phyloP scores from a whole-genome alignment of 2,888 invertebrate genomes.

The Polymixis flavicincta region DNA sequence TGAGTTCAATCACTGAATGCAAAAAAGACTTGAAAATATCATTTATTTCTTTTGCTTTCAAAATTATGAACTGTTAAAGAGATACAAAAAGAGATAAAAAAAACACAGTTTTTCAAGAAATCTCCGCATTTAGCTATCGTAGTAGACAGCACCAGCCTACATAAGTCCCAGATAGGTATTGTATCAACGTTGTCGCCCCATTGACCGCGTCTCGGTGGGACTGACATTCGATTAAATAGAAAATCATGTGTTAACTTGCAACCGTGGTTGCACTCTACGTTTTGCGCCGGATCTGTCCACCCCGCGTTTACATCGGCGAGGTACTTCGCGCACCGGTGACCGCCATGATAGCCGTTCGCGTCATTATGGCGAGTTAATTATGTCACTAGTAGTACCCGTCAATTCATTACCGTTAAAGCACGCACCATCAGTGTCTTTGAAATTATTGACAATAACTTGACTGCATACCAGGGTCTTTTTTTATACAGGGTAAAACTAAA shows the following conservation, averaged over 20 bases:
- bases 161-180: background rate
- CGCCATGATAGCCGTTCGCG: slow-evolving; percentile 39
- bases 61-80: too few species aligned
- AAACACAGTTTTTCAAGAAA: too few species aligned
- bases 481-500: too few species aligned
- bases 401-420: slow-evolving; percentile 25
- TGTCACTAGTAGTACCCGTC: slow-evolving; percentile 32
- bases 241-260: slow-evolving; percentile 12
- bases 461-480: background rate
- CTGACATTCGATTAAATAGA: slow-evolving; percentile 25
- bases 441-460: background rate
- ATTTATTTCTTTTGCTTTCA: too few species aligned
- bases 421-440: background rate
- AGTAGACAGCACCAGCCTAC: background rate
- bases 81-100: too few species aligned
- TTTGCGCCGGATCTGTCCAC: slow-evolving; percentile 34
- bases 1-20: too few species aligned
- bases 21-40: too few species aligned
- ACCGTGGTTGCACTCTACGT: slow-evolving; percentile 10
- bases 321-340: slow-evolving; percentile 48
- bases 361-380: slow-evolving; percentile 48
- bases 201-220: background rate
- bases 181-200: background rate
- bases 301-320: slow-evolving; percentile 20
- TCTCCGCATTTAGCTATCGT: background rate